Evolutionary conservation across 2,113 vertebrate species (phyloP).

Genomic region (Stegastes partitus): DNA sequence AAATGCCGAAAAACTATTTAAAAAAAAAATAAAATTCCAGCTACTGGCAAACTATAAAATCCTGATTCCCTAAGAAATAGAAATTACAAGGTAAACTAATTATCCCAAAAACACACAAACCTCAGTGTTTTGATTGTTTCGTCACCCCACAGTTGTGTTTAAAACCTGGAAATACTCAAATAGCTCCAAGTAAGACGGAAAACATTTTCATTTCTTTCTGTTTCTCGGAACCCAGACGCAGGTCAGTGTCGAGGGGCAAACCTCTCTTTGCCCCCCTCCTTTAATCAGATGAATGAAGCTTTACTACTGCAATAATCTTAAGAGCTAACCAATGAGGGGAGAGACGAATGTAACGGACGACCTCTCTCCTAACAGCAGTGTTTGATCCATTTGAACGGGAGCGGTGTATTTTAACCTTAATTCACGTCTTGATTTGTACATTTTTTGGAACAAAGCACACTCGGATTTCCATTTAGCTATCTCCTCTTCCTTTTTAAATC

Average conservation of each 20-base stretch:
- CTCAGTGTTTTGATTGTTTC: background rate
- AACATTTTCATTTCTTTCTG: background rate
- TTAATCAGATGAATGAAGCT: conserved; percentile 47
- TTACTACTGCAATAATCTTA: conserved; percentile 67
- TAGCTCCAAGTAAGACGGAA: background rate
- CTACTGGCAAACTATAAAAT: background rate
- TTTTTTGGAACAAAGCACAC: conserved; percentile 35
- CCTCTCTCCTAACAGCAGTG: conserved; percentile 25
- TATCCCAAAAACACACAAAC: too few species aligned
- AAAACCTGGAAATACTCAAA: background rate
- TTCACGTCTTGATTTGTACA: conserved; percentile 27
- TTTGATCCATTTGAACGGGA: conserved; percentile 11
- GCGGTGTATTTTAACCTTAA: conserved; percentile 15
- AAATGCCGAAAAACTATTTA: too few species aligned
- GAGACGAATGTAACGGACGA: conserved; percentile 66
- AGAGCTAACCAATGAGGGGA: conserved; percentile 49
- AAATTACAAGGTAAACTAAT: background rate
- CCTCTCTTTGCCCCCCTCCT: background rate
- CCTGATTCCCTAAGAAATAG: background rate
- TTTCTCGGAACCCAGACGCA: background rate
- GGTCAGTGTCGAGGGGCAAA: background rate
- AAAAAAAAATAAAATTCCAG: too few species aligned
- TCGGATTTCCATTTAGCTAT: background rate
- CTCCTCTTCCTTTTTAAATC: background rate
- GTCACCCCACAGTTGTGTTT: background rate